Evolutionary conservation across 2,888 invertebrate species (phyloP).

Genomic region (Phoenoteleia sp.): DNA sequence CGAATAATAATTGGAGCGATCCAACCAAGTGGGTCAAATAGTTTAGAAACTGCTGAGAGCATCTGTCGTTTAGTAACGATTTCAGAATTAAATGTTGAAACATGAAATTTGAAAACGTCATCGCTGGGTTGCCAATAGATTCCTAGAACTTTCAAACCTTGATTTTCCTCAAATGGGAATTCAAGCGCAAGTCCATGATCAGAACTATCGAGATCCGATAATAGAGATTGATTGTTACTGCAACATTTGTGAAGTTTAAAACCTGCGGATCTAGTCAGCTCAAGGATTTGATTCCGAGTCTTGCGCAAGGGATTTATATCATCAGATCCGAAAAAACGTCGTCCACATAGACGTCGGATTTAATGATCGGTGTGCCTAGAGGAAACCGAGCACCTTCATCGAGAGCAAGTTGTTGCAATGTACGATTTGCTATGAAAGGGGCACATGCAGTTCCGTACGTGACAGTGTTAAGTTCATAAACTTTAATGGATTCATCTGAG

Average conservation of each 20-base stretch:
- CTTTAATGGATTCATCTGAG: not conserved
- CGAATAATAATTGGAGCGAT: not conserved
- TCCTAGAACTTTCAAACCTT: conserved; percentile 8
- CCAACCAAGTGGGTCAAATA: conserved; percentile 25
- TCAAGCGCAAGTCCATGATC: conserved; percentile 1
- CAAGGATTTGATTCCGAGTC: too few species aligned
- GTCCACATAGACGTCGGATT: too few species aligned
- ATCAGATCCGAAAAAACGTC: too few species aligned
- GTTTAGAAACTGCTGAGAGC: not conserved
- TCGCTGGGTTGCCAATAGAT: conserved; percentile 3
- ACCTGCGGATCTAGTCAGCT: too few species aligned
- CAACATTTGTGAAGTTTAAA: too few species aligned
- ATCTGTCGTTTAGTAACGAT: conserved; percentile 4
- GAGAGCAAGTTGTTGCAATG: conserved; percentile 7
- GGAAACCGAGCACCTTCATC: conserved; percentile 6
- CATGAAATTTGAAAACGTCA: conserved; percentile 11
- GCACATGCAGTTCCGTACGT: conserved; percentile 22
- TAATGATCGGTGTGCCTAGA: not conserved
- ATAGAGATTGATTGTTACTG: not conserved
- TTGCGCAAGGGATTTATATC: too few species aligned
- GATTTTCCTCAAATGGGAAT: conserved; percentile 1
- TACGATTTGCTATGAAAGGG: conserved; percentile 19
- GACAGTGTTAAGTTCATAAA: not conserved
- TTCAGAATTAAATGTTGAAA: not conserved
- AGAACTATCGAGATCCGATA: not conserved